Base-by-base conservation (phyloP, 2,113 vertebrate species). In the Centropristis striata region DNA sequence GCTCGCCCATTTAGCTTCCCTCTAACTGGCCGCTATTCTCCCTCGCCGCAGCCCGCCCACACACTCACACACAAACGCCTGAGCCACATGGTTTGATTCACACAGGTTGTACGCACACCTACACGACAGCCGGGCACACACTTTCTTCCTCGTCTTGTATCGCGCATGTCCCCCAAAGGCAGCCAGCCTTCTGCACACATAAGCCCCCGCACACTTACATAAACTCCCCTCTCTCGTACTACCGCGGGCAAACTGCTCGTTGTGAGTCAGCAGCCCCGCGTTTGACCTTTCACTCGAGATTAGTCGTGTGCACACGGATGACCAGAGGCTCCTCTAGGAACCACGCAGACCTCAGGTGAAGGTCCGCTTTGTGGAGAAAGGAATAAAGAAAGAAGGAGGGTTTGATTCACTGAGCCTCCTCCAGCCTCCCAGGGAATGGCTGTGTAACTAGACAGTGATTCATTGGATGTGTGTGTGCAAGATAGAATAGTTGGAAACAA, bases 361-460 rank as follows among this genome's bases (percentile, higher is more conserved):
- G 36, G 68, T 81, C 28, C 18, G 15, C 59, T 73, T 58, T 80
- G 69, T 39, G 66, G 65, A 70, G 72, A 74, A 69, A 50, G 36
- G 63, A 55, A 63, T 36, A 59, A 25, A 80, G 49, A 32, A 44
- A 6, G 15, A 55, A 72, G 44, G 44, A 72, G 75, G 61, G 51
- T 76, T 88, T 85, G 87, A 89, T 81, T 84, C 83, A 84, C 49
- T 39, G 86, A 87, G 76, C 49, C 67, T 76, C 76, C 78, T 64
- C 15, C 54, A 59, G 60, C 85, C 84, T 85, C 75, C 60, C 25
- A 44, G 87, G 79, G 77, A 84, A 83, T 86, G 37, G 9, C 63
- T 60, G 84, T 81, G 81, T 83, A 91, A 91, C 80, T 53, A 90
- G 90, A 91, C 86, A 89, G 88, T 90, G 90, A 90, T 90, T 86